Evolutionary conservation across 1,140 invertebrate genomes (phyloP).

Genomic region (Anthonomus grandis): DNA sequence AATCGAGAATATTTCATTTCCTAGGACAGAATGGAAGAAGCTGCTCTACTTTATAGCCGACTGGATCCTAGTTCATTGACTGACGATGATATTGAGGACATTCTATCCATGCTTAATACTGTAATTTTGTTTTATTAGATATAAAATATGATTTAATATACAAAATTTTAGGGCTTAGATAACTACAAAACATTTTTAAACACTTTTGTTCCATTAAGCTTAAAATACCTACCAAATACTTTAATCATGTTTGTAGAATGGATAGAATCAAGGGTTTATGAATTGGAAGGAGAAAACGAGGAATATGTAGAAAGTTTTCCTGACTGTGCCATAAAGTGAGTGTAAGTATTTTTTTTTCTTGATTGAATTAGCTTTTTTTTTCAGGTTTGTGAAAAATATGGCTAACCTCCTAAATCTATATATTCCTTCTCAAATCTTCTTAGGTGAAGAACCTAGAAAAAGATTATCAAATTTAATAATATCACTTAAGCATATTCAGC

Average conservation of each 20-base stretch:
- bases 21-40: no score
- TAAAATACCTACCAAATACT: constrained; percentile 26
- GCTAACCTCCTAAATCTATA: constrained; percentile 27
- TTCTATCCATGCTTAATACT: constrained; percentile 30
- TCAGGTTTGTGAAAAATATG: constrained; percentile 29
- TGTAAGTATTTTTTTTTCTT: background rate
- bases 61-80: no score
- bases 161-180: background rate
- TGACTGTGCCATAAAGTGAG: constrained; percentile 29
- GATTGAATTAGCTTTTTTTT: background rate
- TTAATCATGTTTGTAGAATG: constrained; percentile 32
- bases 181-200: constrained; percentile 29
- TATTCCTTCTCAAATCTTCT: constrained; percentile 21
- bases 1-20: no score
- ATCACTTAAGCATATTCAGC: constrained; percentile 27
- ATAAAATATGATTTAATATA: background rate
- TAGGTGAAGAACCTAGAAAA: constrained; percentile 18
- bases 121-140: constrained; percentile 16
- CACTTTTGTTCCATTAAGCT: constrained; percentile 33
- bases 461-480: constrained; percentile 19
- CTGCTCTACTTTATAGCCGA: no score
- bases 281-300: constrained; percentile 28
- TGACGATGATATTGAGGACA: constrained; percentile 22
- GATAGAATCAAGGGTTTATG: constrained; percentile 26
- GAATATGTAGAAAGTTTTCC: no score